Conservation (phyloP, 2,113 vertebrate species). For the Otolemur garnettii region DNA sequence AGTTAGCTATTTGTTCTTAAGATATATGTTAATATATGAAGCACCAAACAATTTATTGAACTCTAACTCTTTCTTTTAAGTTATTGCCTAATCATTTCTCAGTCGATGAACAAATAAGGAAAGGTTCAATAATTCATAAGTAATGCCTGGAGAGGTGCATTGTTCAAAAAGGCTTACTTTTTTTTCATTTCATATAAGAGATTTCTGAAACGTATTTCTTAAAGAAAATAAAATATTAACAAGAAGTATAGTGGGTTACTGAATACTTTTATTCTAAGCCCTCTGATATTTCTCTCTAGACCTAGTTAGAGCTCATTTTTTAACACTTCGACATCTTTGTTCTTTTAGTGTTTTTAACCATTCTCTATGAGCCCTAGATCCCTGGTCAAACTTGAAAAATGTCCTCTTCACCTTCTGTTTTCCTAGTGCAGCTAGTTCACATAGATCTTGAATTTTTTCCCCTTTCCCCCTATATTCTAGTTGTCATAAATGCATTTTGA, state of each 20-base stretch:
- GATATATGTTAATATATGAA: conserved; percentile 67
- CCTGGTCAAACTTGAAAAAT: background rate
- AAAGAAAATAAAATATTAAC: conserved; percentile 76
- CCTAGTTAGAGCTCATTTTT: background rate
- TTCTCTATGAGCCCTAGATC: background rate
- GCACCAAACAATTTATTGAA: conserved; percentile 64
- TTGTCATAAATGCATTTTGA: background rate
- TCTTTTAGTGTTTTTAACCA: background rate
- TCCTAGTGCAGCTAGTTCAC: background rate
- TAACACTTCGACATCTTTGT: conserved; percentile 40
- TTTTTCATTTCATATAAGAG: conserved; percentile 41
- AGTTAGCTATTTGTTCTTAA: conserved; percentile 74
- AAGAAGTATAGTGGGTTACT: conserved; percentile 40
- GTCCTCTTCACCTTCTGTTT: background rate
- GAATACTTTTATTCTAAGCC: conserved; percentile 51
- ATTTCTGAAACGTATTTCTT: conserved; percentile 66
- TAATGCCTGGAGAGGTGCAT: conserved; percentile 54
- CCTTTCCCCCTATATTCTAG: background rate
- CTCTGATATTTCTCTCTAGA: conserved; percentile 19
- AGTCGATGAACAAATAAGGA: conserved; percentile 44
- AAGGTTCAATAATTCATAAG: conserved; percentile 76
- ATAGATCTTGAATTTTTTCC: background rate
- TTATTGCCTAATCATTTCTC: conserved; percentile 54
- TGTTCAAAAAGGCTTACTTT: conserved; percentile 59
- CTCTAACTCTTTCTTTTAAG: conserved; percentile 73